These are phyloP conservation scores for Planococcus citri DNA, from an alignment of 1,140 invertebrate species.

Conservation along the genomic window DNA sequence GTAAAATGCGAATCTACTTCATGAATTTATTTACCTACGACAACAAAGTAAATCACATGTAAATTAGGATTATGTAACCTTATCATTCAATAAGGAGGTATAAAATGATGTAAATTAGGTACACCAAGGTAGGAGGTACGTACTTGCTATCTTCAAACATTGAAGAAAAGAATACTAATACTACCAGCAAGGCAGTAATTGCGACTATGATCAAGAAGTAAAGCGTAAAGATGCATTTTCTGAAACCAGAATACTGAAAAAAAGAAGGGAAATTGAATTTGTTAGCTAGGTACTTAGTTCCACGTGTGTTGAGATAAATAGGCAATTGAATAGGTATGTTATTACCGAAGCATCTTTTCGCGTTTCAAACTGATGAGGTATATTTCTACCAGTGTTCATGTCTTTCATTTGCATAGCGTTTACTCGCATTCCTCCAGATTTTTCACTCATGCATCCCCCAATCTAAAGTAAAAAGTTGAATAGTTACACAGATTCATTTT, in stretches of 20 bases:
- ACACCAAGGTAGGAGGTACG: no score
- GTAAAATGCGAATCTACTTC: no score
- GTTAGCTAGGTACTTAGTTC: neutral
- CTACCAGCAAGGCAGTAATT: slow-evolving; percentile 50
- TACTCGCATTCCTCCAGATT: slow-evolving; percentile 52
- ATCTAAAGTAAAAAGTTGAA: slow-evolving; percentile 39
- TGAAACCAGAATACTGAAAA: slow-evolving; percentile 56
- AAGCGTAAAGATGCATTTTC: slow-evolving; percentile 57
- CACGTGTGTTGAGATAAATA: neutral
- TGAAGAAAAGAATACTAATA: slow-evolving; percentile 60
- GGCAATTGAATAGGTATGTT: slow-evolving; percentile 27
- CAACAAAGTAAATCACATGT: no score
- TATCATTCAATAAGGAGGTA: no score
- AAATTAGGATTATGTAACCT: no score
- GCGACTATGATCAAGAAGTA: slow-evolving; percentile 53
- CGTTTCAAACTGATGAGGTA: slow-evolving; percentile 43
- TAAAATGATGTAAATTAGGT: no score
- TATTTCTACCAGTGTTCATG: slow-evolving; percentile 45
- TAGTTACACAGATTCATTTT: neutral
- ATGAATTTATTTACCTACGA: no score
- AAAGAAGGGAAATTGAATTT: slow-evolving; percentile 27
- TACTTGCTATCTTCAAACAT: slow-evolving; percentile 36
- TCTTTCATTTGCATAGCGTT: slow-evolving; percentile 75
- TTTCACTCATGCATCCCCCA: slow-evolving; percentile 56
- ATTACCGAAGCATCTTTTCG: slow-evolving; percentile 62